A percentile compares a stretch with the other conserved stretches of the same genome.
Conservation (phyloP, 2,888 invertebrate species). For the Oegoconia quadripuncta region DNA sequence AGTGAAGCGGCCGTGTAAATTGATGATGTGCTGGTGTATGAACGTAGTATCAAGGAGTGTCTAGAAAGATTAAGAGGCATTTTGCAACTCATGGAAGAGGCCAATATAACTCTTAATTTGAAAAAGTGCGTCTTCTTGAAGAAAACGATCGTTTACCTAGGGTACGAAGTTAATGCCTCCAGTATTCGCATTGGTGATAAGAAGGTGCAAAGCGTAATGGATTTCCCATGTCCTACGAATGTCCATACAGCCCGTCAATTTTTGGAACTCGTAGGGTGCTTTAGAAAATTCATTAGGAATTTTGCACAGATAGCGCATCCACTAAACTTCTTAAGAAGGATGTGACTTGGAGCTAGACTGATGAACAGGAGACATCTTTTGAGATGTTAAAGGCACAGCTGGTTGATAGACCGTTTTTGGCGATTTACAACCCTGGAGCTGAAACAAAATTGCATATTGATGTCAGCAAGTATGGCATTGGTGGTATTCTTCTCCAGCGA, state of each 20-base stretch:
- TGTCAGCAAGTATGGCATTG: conserved; percentile 1
- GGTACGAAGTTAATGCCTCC: not conserved
- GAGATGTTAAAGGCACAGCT: not conserved
- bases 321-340: not conserved
- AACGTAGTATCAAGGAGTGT: too few relatives aligned
- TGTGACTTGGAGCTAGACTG: not conserved
- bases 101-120: conserved; percentile 1
- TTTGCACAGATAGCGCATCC: not conserved
- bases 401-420: not conserved
- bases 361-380: conserved; percentile 1
- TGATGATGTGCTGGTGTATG: conserved; percentile 3
- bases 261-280: not conserved
- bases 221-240: not conserved
- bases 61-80: not conserved
- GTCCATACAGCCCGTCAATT: not conserved
- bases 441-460: conserved; percentile 1
- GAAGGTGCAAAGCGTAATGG: not conserved
- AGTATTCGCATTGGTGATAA: conserved; percentile 1
- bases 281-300: not conserved
- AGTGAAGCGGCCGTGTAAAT: not conserved
- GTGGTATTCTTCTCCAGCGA: not conserved
- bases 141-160: not conserved
- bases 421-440: not conserved
- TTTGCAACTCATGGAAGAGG: not conserved
- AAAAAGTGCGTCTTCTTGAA: not conserved